phyloP scores from a whole-genome alignment of 2,797 vertebrate species.

The Brachyrhaphis roseni region DNA sequence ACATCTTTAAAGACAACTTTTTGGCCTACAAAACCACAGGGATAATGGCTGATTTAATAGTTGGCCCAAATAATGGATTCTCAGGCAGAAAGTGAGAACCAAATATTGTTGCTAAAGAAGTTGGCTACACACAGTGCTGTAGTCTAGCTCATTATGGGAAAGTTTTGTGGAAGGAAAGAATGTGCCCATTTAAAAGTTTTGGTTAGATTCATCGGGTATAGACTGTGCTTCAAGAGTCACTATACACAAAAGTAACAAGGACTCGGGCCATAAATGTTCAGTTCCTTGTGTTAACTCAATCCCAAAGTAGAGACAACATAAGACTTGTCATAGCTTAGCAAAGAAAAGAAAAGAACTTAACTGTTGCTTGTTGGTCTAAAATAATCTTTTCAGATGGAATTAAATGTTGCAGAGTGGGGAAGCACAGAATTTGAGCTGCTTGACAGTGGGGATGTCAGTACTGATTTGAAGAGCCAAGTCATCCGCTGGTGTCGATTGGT shows the following conservation, averaged over 20 bases:
- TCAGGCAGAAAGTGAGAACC: not conserved
- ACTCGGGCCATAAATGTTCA: not conserved
- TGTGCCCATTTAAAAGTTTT: not conserved
- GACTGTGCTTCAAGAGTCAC: not conserved
- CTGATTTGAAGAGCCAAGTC: not conserved
- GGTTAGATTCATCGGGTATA: not conserved
- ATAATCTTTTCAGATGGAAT: not conserved
- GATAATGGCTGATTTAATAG: not conserved
- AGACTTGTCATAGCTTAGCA: not conserved
- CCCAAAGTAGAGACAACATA: not conserved
- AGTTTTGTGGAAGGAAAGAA: not conserved
- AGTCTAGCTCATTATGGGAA: not conserved
- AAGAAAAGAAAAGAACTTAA: not conserved
- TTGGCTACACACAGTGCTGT: not conserved
- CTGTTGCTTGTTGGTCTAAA: not conserved
- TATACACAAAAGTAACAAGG: not conserved
- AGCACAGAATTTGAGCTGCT: not conserved
- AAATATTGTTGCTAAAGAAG: not conserved
- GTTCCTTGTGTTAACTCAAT: not conserved
- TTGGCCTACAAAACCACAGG: not conserved
- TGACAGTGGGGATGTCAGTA: no score
- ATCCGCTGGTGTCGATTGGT: not conserved
- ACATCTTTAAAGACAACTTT: not conserved
- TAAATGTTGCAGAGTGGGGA: not conserved
- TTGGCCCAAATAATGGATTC: not conserved